A percentile compares a stretch with the other conserved stretches of the same genome.
phyloP scores from a whole-genome alignment of 2,888 invertebrate genomes.

The Machimus atricapillus region DNA sequence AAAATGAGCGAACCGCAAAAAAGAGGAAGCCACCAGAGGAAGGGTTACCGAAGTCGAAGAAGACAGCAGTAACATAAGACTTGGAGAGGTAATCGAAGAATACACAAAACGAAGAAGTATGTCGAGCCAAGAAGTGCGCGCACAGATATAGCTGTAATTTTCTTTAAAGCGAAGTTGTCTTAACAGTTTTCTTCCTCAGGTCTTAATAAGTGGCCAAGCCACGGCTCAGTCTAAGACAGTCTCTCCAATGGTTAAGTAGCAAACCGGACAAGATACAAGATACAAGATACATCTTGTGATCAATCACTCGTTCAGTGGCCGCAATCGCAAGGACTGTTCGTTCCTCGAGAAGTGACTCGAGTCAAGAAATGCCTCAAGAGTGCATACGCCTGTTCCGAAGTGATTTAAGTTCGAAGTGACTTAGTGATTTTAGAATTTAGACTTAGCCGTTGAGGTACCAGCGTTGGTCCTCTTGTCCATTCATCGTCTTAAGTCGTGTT shows the following conservation, averaged over 20 bases:
- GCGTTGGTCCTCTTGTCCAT: background rate
- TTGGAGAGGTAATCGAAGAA: constrained; percentile 36
- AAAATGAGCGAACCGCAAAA: background rate
- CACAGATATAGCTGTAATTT: constrained; percentile 40
- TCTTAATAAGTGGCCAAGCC: constrained; percentile 28
- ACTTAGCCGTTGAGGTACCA: background rate
- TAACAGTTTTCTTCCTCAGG: constrained; percentile 36
- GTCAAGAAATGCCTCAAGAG: background rate
- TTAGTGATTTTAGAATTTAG: background rate
- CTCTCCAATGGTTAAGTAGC: constrained; percentile 38
- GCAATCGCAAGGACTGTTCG: constrained; percentile 19
- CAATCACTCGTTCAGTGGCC: constrained; percentile 11
- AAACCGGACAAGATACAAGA: constrained; percentile 3
- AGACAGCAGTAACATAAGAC: constrained; percentile 18
- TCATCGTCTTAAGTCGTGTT: background rate
- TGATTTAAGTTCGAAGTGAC: constrained; percentile 9
- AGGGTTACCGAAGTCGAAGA: constrained; percentile 35
- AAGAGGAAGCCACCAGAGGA: constrained; percentile 37
- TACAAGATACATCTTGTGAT: constrained; percentile 1
- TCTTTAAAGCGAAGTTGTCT: constrained; percentile 27
- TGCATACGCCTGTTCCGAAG: background rate
- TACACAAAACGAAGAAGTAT: constrained; percentile 38
- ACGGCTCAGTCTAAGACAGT: constrained; percentile 32
- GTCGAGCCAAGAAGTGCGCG: constrained; percentile 38
- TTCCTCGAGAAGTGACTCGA: constrained; percentile 1